A percentile compares a stretch with the other conserved stretches of the same genome.
phyloP scores from a whole-genome alignment of 2,888 invertebrate species.

The Eustalomyia histrio region DNA sequence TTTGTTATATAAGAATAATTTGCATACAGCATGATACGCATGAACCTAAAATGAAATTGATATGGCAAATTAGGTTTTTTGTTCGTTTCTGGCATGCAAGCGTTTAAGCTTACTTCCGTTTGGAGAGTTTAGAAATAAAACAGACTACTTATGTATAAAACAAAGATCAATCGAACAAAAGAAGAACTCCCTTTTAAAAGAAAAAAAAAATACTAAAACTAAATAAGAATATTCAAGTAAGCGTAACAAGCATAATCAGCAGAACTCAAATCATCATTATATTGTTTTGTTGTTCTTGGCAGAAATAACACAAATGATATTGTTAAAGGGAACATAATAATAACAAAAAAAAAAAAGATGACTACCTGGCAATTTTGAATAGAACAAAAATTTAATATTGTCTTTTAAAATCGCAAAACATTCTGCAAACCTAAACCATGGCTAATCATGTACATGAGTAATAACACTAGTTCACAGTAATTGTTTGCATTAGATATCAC shows the following conservation, averaged over 20 bases:
- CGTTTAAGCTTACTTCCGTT: slow-evolving; percentile 51
- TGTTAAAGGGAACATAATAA: not conserved
- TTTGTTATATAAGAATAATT: slow-evolving; percentile 43
- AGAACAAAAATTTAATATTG: slow-evolving; percentile 11
- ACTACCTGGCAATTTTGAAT: not conserved
- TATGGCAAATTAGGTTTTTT: slow-evolving; percentile 55
- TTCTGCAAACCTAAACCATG: slow-evolving; percentile 36
- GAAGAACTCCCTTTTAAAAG: slow-evolving; percentile 48
- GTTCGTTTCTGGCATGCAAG: slow-evolving; percentile 2
- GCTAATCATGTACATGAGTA: slow-evolving; percentile 39
- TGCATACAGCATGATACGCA: slow-evolving; percentile 43
- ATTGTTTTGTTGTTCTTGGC: not conserved
- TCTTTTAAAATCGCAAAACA: slow-evolving; percentile 28
- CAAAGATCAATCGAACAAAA: slow-evolving; percentile 39
- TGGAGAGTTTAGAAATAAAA: slow-evolving; percentile 20
- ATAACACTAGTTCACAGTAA: too few relatives aligned
- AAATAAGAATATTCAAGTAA: slow-evolving; percentile 27
- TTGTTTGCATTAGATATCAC: too few relatives aligned
- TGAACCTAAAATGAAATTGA: slow-evolving; percentile 60
- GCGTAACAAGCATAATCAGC: slow-evolving; percentile 37
- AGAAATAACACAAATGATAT: slow-evolving; percentile 4
- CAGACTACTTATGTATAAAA: not conserved
- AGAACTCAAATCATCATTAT: slow-evolving; percentile 21
- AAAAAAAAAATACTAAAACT: not conserved
- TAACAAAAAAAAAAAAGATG: too few relatives aligned